Evolutionary conservation across 2,797 vertebrate genomes (phyloP), one percentile per base, ranked within the genome.

Genomic region (Artibeus lituratus): DNA sequence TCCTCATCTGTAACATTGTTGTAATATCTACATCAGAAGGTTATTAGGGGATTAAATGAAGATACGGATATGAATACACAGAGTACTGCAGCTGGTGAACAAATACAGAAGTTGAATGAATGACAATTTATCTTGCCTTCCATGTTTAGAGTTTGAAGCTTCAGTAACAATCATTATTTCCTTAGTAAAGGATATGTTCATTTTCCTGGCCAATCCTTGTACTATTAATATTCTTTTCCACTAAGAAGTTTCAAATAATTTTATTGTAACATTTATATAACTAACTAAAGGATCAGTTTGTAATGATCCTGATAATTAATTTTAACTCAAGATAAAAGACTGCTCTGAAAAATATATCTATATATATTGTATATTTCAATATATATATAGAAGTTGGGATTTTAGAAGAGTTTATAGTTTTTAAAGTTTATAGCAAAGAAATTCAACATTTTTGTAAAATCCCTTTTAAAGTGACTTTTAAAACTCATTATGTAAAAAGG

Each of bases 371-470:
- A 86, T 22, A 47, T 24, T 82, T 92, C 12, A 77, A 2, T 67
- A 37, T 62, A 62, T 62, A 62, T 62, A 62, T 32, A 62, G 26
- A 62, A 81, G 16, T 59, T 92, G n/a, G 32, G 5, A 9, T 87
- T 82, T 94, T 70, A 69, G 32, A 74, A 78, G 44, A 74, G 10
- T 70, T 78, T 82, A 90, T 47, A 69, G 37, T 16, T 87, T 89
- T 87, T 90, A 84, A 94, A 85, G 32, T 67, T 51, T 87, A 5
- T 72, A 35, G 44, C 37, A 90, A 92, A 72, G 37, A 86, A 84
- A 96, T 65, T 87, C 44, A 73, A 91, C 10, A 42, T n/a, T 95
- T 78, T 96, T 74, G 82, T 84, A 69, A 70, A 70, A 70, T 39
- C 8, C 16, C 26, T 32, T 93, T 83, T 90, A 78, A 57, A 91